These are phyloP conservation scores for Porites rus DNA, from an alignment of 92 coral and sea anemone species.

Conservation along the genomic window DNA sequence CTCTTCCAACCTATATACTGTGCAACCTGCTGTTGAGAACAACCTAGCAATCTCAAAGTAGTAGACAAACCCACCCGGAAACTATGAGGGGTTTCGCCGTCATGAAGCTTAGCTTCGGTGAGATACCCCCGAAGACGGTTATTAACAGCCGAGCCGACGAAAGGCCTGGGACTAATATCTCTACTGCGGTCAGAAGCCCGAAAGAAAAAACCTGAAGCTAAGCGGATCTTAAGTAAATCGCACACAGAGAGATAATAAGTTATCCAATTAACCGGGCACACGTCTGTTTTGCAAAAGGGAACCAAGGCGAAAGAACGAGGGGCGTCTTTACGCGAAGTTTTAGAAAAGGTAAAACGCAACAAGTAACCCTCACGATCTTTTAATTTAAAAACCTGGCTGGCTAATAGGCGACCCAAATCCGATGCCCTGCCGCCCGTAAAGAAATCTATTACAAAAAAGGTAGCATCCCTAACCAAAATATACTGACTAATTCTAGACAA, in stretches of 20 bases:
- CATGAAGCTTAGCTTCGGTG: constrained; percentile 19
- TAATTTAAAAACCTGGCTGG: constrained; percentile 13
- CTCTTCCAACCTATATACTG: constrained; percentile 45
- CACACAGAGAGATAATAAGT: constrained; percentile 52
- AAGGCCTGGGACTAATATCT: constrained; percentile 49
- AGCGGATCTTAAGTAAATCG: neutral
- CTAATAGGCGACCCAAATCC: too few relatives aligned
- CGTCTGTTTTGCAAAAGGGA: constrained; percentile 26
- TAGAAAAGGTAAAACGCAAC: constrained; percentile 44
- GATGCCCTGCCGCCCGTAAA: too few relatives aligned
- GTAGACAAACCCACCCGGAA: constrained; percentile 61
- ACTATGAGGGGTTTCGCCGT: constrained; percentile 60
- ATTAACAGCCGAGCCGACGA: constrained; percentile 51
- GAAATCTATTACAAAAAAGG: too few relatives aligned
- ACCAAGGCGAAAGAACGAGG: constrained; percentile 43
- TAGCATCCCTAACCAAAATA: too few relatives aligned
- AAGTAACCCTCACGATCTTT: constrained; percentile 44
- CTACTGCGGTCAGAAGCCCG: constrained; percentile 51
- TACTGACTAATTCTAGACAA: neutral
- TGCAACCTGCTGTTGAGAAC: constrained; percentile 36
- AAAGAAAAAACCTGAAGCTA: constrained; percentile 40
- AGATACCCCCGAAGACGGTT: constrained; percentile 51
- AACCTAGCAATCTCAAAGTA: constrained; percentile 45
- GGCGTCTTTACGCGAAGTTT: constrained; percentile 18
- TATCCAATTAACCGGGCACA: constrained; percentile 53